Base-by-base conservation (phyloP, 2,797 vertebrate genomes). In the Acipenser ruthenus region DNA sequence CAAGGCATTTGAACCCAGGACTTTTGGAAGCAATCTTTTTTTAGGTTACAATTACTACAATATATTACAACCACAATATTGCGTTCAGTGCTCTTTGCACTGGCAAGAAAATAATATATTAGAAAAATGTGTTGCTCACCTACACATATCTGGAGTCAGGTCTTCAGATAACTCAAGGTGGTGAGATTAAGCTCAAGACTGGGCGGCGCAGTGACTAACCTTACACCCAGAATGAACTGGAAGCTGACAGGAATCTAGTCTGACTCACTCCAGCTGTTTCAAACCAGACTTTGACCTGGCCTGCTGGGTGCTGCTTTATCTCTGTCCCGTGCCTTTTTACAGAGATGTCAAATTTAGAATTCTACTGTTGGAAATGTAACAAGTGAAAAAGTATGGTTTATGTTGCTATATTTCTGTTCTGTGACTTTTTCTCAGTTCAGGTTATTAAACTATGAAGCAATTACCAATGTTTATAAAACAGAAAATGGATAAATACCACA, bases 211-310 rank as follows among this genome's bases (percentile, higher is more conserved):
- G 10, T 55, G 9, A 55, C 53, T 55, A 55, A 55, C 53, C 53
- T 6, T n/a, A 10, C 53, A 55, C 53, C 6, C 53, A 55, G 10
- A 55, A 55, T 10, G 53, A 55, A 55, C 53, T 55, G 10, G 10
- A 8, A 55, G 7, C 53, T 55, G 3, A 55, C 9, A n/a, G n/a
- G n/a, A 23, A 62, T 62, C 60, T 37, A 55, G 47, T 15, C 7
- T 62, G 60, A 62, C 15, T 62, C 60, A 62, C 8, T 15, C 8
- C 60, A 62, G 60, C 18, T 62, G 18, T 62, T 62, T 12, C 18
- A 48, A 62, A 12, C 18, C 11, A 10, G 60, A 62, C 2, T 10
- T 18, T 62, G 60, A 37, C 60, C 18, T 23, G 23, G 60, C 60
- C 37, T 62, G 60, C 10, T 48, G 60, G 9, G 3, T 62, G 11